Evolutionary conservation across 1,140 invertebrate genomes (phyloP), one percentile per base, ranked within the genome.

Genomic region (Hermatobates lingyangjiaoensis): DNA sequence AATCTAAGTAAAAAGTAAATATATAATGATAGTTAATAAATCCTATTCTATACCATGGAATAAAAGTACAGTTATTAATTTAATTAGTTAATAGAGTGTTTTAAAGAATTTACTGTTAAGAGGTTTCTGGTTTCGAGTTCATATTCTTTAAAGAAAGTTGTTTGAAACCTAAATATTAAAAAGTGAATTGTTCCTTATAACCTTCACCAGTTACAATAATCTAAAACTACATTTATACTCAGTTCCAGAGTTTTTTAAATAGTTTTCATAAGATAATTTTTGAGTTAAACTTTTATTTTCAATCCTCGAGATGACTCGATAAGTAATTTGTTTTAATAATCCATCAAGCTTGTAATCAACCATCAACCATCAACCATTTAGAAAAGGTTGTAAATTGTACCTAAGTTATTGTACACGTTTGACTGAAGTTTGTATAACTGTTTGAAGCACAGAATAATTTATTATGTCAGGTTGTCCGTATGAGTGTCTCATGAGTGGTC

Each of bases 381-480:
- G n/a, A 34, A 34, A 34, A 34, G 7, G 7, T 7, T 10, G 30
- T 34, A 10, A 34, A 34, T 34, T 34, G n/a, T 34, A 10, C n/a
- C n/a, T 34, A 10, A 34, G 7, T 7, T 34, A n/a, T 34, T 7
- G 30, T 34, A 10, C n/a, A 34, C 30, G n/a, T 34, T 42, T 42
- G n/a, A n/a, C n/a, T n/a, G n/a, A n/a, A n/a, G n/a, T n/a, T n/a
- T n/a, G n/a, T n/a, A n/a, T n/a, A n/a, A 10, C 30, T 34, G 3
- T 46, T 3, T 46, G 25, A 26, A 14, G 12, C 21, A 46, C 21
- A n/a, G 3, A 30, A 48, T 2, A 12, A 23, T 30, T 47, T 56
- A 54, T 50, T 3, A 54, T 60, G 61, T 52, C 54, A 78, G 76
- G 77, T 30, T 90, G 85, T 66, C 79, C 81, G 0, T 83, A 87